Evolutionary conservation across 1,140 invertebrate species (phyloP).

Genomic region (Drosophila carrolli): DNA sequence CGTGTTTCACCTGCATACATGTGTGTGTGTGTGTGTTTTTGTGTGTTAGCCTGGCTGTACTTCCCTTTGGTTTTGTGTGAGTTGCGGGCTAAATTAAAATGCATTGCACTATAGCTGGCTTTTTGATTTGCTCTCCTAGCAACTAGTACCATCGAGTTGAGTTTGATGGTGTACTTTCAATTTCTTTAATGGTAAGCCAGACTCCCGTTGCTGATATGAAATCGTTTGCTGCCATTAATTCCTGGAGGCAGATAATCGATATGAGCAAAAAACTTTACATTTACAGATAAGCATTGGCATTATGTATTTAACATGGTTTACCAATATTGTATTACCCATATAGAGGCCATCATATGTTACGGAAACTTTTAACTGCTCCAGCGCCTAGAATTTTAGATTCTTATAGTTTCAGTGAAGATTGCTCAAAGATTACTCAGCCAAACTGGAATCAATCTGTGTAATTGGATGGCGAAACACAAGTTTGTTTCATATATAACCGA

Average conservation of each 20-base stretch:
- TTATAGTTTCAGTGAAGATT: no score
- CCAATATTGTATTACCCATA: no score
- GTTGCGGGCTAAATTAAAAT: constrained; percentile 73
- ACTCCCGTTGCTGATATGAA: background rate
- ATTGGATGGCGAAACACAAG: no score
- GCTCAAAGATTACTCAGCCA: no score
- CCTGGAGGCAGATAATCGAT: background rate
- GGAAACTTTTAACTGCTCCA: no score
- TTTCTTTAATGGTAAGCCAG: constrained; percentile 67
- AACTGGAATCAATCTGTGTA: no score
- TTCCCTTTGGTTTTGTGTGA: constrained; percentile 40
- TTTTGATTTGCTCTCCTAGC: constrained; percentile 68
- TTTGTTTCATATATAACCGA: no score
- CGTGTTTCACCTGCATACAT: constrained; percentile 15
- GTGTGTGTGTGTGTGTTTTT: constrained; percentile 8
- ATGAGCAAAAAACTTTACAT: background rate
- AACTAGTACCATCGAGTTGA: constrained; percentile 15
- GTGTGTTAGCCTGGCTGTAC: constrained; percentile 10
- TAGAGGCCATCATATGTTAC: no score
- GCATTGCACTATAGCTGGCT: constrained; percentile 65
- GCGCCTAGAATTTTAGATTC: no score
- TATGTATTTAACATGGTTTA: no score
- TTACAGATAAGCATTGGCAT: no score
- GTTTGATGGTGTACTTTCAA: constrained; percentile 55
- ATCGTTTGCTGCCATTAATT: constrained; percentile 8